These are phyloP conservation scores for Alloplasta piceator DNA, from an alignment of 2,888 invertebrate species.

Conservation along the genomic window DNA sequence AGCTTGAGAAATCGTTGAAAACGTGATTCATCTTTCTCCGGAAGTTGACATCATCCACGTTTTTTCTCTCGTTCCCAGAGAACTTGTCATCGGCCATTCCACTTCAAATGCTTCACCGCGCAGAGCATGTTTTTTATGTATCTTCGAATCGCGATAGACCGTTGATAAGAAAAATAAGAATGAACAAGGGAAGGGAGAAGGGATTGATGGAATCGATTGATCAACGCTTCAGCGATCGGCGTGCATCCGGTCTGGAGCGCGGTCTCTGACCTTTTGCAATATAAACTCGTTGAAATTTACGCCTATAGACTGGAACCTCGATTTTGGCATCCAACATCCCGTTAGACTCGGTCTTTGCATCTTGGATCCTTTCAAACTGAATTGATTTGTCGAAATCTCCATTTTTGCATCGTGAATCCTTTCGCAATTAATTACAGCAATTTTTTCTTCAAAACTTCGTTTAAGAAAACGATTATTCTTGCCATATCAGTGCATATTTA, in stretches of 20 bases:
- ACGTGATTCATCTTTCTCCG: slow-evolving; percentile 18
- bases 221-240: neutral
- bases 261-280: no score
- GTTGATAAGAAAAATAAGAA: neutral
- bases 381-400: no score
- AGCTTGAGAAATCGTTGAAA: neutral
- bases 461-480: no score
- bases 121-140: neutral
- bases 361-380: no score
- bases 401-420: no score
- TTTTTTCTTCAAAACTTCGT: no score
- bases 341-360: no score
- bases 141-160: neutral
- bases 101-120: neutral
- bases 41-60: slow-evolving; percentile 27
- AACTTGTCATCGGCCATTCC: neutral
- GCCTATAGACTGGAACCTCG: no score
- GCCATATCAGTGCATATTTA: no score
- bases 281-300: no score
- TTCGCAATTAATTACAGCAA: no score
- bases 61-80: neutral
- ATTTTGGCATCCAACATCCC: no score
- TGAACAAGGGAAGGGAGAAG: neutral
- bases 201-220: neutral
- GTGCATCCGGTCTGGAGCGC: neutral